phyloP scores from a whole-genome alignment of 2,888 invertebrate genomes.

The Eustalomyia histrio region DNA sequence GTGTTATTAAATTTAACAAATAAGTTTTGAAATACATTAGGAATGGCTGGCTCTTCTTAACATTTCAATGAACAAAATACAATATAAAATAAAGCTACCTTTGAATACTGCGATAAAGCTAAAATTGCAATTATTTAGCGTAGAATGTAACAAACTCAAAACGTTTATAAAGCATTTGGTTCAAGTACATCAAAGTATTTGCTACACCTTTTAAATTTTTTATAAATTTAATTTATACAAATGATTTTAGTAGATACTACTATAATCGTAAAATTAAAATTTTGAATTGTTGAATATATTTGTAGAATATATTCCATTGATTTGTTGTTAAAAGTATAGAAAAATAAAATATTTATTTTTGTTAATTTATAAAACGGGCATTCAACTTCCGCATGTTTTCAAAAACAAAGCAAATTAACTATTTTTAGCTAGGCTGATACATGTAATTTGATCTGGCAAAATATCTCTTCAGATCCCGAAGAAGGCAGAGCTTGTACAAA shows the following conservation, averaged over 20 bases:
- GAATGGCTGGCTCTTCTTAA: not conserved
- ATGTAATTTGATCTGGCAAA: too few relatives aligned
- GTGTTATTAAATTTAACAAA: not conserved
- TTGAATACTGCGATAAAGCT: not conserved
- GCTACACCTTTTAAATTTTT: conserved; percentile 53
- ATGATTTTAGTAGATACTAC: conserved; percentile 30
- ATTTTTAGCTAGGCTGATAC: too few relatives aligned
- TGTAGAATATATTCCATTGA: too few relatives aligned
- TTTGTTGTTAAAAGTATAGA: too few relatives aligned
- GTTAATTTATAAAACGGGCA: too few relatives aligned
- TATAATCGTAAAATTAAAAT: conserved; percentile 36
- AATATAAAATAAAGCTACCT: not conserved
- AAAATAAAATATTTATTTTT: too few relatives aligned
- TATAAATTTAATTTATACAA: conserved; percentile 4
- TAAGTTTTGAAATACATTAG: not conserved
- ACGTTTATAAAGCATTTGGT: conserved; percentile 49
- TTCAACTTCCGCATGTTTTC: too few relatives aligned
- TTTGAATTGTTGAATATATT: not conserved
- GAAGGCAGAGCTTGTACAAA: too few relatives aligned
- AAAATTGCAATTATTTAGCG: not conserved
- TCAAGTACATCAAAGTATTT: conserved; percentile 57
- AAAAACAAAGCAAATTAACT: too few relatives aligned
- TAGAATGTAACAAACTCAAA: conserved; percentile 54
- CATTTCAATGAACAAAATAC: not conserved
- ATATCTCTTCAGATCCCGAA: too few relatives aligned